These are phyloP conservation scores for Caranx melampygus DNA, from an alignment of 2,113 vertebrate genomes.

Conservation along the genomic window DNA sequence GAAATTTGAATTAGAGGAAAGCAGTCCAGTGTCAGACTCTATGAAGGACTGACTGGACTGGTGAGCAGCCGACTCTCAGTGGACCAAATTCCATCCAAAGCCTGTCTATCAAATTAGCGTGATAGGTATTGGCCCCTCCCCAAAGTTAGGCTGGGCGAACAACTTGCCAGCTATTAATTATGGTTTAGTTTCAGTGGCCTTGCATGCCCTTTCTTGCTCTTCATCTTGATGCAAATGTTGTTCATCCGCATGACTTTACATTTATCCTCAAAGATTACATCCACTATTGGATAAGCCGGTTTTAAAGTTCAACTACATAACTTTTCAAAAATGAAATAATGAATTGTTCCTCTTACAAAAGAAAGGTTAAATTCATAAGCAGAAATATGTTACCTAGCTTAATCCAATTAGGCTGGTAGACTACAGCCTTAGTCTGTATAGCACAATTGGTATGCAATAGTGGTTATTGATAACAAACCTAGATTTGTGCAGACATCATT, in stretches of 20 bases:
- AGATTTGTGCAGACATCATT: not conserved
- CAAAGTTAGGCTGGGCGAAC: constrained; percentile 33
- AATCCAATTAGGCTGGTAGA: not conserved
- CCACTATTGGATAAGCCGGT: not conserved
- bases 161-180: constrained; percentile 56
- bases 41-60: constrained; percentile 73
- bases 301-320: not conserved
- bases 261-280: not conserved
- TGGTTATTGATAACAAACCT: not conserved
- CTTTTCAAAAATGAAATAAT: not conserved
- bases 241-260: constrained; percentile 16
- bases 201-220: constrained; percentile 27
- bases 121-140: constrained; percentile 53
- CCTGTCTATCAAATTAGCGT: constrained; percentile 65
- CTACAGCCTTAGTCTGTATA: not conserved
- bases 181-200: constrained; percentile 38
- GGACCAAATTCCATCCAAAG: constrained; percentile 71
- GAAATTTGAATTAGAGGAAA: constrained; percentile 76
- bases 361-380: not conserved
- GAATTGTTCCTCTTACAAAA: not conserved
- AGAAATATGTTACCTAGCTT: not conserved
- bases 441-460: not conserved
- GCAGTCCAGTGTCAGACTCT: constrained; percentile 74
- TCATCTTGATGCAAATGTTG: not conserved
- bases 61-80: constrained; percentile 60